Evolutionary conservation across 2,888 invertebrate species (phyloP), one percentile per base, ranked within the genome.

Genomic region (Drosophila peninsularis): DNA sequence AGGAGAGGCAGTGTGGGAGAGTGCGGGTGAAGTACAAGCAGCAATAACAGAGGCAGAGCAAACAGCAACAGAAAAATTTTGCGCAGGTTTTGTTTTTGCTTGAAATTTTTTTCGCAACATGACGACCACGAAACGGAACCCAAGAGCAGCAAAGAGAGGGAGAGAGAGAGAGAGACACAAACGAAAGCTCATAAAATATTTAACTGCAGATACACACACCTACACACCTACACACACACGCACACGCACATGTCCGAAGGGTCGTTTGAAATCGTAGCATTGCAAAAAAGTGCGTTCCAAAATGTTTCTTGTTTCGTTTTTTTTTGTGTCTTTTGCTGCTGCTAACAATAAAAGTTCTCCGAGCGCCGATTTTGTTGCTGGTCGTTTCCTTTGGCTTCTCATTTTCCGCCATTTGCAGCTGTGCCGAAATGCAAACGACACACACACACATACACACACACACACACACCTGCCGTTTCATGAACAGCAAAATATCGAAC

Each of bases 401-500:
- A 78, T 86, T 86, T 84, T 83, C 69, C 76, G 65, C 80, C 82
- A 78, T 78, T 83, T 86, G 72, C 81, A 78, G 82, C 65, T 78
- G 65, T 50, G 78, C 32, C 62, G 81, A 82, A 69, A 86, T 80
- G 75, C 76, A 82, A 79, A 67, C 70, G 62, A 69, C 49, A 52
- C 53, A 60, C 63, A 62, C 55, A 32, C 47, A 42, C 55, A 56
- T 45, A 49, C 54, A 63, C 49, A 41, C 50, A 56, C 49, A 49
- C 54, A 65, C 49, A 41, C 50, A n/a, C 49, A 56, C 62, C 56
- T 57, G 56, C 44, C 34, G 36, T 11, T 32, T 24, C 60, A 41
- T 30, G 65, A 60, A 58, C 72, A 24, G 39, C 42, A 68, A 53
- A 55, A 72, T 78, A 73, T 73, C 75, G 76, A 76, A 74, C 57